A percentile compares a stretch with the other conserved stretches of the same genome.
Evolutionary conservation across 2,888 invertebrate genomes (phyloP).

Genomic region (Lycaena phlaeas): DNA sequence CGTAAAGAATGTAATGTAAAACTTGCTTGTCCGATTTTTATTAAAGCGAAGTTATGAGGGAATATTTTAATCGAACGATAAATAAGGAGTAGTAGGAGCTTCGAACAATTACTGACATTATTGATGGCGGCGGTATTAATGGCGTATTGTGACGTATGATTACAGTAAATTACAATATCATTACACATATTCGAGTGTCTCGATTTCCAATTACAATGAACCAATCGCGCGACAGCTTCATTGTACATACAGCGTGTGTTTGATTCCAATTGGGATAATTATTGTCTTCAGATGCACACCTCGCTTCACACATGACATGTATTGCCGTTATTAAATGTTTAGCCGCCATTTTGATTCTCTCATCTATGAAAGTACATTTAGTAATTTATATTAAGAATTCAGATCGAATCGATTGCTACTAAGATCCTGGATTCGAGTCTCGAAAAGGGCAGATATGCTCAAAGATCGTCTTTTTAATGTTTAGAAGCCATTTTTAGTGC

Average conservation of each 20-base stretch:
- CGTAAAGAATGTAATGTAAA: background rate
- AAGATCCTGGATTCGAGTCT: too few species aligned
- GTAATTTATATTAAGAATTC: too few species aligned
- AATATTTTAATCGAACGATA: slow-evolving; percentile 18
- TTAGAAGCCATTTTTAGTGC: too few species aligned
- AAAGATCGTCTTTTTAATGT: too few species aligned
- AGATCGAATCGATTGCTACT: too few species aligned
- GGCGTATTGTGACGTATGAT: slow-evolving; percentile 19
- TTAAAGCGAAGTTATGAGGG: slow-evolving; percentile 15
- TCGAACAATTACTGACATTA: slow-evolving; percentile 13
- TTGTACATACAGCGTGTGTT: slow-evolving; percentile 21
- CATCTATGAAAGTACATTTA: too few species aligned
- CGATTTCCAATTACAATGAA: slow-evolving; percentile 23
- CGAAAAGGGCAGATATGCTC: too few species aligned
- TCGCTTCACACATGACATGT: background rate
- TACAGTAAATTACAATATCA: slow-evolving; percentile 33
- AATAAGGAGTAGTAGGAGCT: slow-evolving; percentile 16
- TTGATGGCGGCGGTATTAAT: slow-evolving; percentile 12
- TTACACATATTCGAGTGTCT: slow-evolving; percentile 27
- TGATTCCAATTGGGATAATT: slow-evolving; percentile 7
- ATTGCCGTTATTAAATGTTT: too few species aligned
- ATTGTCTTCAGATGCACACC: slow-evolving; percentile 6
- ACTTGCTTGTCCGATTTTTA: slow-evolving; percentile 21
- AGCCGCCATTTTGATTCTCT: too few species aligned
- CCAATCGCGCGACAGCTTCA: slow-evolving; percentile 14